phyloP scores from a whole-genome alignment of 1,140 invertebrate genomes.

The Lutraria rhynchaena region DNA sequence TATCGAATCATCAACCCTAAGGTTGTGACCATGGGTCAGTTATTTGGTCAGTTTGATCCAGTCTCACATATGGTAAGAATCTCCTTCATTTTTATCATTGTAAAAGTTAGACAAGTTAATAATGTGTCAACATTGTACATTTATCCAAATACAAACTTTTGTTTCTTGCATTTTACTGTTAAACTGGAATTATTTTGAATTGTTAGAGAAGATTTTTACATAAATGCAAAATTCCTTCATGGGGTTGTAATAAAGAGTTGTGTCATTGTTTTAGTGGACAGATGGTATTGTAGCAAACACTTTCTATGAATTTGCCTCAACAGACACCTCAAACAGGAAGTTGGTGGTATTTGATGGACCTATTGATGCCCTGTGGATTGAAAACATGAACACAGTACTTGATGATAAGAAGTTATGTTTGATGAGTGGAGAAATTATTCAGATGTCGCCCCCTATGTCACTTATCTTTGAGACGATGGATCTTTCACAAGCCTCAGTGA shows the following conservation, averaged over 20 bases:
- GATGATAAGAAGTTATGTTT: conserved; percentile 83
- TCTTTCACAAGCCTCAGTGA: conserved; percentile 85
- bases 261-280: conserved; percentile 77
- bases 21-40: conserved; percentile 82
- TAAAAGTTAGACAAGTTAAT: no score
- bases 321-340: conserved; percentile 81
- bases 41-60: conserved; percentile 83
- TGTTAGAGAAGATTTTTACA: no score
- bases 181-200: no score
- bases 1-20: conserved; percentile 82
- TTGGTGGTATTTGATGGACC: conserved; percentile 83
- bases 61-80: conserved; percentile 81
- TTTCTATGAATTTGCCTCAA: conserved; percentile 82
- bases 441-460: conserved; percentile 82
- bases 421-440: conserved; percentile 83
- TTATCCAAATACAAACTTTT: no score
- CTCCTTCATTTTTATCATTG: neutral
- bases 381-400: conserved; percentile 84
- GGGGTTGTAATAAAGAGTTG: no score
- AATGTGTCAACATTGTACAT: no score
- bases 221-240: no score
- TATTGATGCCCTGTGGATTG: conserved; percentile 83
- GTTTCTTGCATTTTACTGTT: no score
- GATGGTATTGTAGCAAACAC: conserved; percentile 84
- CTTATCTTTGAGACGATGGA: conserved; percentile 83